phyloP scores from a whole-genome alignment of 2,888 invertebrate species.

The Andrena praecox region DNA sequence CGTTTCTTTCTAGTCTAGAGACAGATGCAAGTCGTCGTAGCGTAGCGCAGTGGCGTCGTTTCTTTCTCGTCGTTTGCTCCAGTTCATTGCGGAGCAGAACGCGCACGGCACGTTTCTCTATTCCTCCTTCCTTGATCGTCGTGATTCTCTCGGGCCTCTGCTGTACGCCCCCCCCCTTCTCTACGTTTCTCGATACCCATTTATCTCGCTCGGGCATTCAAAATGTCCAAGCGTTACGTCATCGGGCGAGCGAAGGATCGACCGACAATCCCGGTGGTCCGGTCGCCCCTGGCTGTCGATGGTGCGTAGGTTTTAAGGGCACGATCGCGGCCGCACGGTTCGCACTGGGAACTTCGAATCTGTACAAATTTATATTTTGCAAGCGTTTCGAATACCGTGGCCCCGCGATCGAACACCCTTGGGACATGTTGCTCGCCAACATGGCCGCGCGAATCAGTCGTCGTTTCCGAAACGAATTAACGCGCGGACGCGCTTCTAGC shows the following conservation, averaged over 20 bases:
- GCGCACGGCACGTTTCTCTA: slow-evolving; percentile 22
- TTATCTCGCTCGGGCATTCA: neutral
- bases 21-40: slow-evolving; percentile 76
- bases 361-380: slow-evolving; percentile 28
- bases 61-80: slow-evolving; percentile 59
- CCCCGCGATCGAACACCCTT: neutral
- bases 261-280: slow-evolving; percentile 2
- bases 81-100: slow-evolving; percentile 20
- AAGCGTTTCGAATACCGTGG: slow-evolving; percentile 9
- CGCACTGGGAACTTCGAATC: slow-evolving; percentile 33
- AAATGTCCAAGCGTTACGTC: no score
- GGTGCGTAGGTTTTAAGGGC: slow-evolving; percentile 21
- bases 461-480: slow-evolving; percentile 21
- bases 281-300: neutral
- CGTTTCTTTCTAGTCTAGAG: slow-evolving; percentile 82
- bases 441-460: slow-evolving; percentile 10
- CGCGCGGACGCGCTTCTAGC: slow-evolving; percentile 32
- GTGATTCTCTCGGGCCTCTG: neutral
- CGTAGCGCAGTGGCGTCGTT: slow-evolving; percentile 58
- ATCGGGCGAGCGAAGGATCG: neutral
- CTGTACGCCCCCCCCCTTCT: neutral
- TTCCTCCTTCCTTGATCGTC: neutral
- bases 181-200: slow-evolving; percentile 9
- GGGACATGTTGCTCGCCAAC: neutral
- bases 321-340: neutral